Evolutionary conservation across 2,797 vertebrate species (phyloP).

Genomic region (Leucoraja ocellata): DNA sequence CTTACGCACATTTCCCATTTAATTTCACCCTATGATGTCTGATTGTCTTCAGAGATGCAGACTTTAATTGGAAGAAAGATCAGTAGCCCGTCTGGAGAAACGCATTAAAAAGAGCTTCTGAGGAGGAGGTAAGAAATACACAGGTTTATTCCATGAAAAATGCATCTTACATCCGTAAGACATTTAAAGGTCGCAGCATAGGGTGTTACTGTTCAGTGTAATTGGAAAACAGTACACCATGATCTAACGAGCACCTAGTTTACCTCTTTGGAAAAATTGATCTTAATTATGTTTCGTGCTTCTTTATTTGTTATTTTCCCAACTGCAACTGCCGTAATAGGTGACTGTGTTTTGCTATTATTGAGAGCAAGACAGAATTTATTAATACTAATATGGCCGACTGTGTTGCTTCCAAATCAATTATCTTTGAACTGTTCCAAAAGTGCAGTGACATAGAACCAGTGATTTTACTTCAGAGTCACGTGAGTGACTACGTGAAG

Average conservation of each 20-base stretch:
- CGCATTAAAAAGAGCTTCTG: background rate
- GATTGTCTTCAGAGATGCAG: background rate
- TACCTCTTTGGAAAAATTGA: background rate
- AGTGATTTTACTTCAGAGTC: background rate
- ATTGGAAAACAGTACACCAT: constrained; percentile 6
- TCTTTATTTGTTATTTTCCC: background rate
- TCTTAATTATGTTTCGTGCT: background rate
- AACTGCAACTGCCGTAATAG: background rate
- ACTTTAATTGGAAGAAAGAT: background rate
- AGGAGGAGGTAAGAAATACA: background rate
- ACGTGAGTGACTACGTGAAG: no score
- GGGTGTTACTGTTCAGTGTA: background rate
- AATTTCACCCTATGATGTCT: background rate
- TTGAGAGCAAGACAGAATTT: background rate
- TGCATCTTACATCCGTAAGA: background rate
- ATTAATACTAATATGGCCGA: constrained; percentile 18
- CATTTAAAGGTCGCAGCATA: constrained; percentile 11
- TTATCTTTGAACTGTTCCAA: constrained; percentile 16
- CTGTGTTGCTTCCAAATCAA: background rate
- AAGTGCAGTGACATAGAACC: background rate
- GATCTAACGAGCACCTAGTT: background rate
- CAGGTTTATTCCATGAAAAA: background rate
- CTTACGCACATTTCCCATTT: background rate
- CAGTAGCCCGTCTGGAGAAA: background rate
- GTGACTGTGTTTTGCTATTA: constrained; percentile 4